Conservation (phyloP, 1,140 invertebrate genomes). For the Pseudomyrmex flavicornis region DNA sequence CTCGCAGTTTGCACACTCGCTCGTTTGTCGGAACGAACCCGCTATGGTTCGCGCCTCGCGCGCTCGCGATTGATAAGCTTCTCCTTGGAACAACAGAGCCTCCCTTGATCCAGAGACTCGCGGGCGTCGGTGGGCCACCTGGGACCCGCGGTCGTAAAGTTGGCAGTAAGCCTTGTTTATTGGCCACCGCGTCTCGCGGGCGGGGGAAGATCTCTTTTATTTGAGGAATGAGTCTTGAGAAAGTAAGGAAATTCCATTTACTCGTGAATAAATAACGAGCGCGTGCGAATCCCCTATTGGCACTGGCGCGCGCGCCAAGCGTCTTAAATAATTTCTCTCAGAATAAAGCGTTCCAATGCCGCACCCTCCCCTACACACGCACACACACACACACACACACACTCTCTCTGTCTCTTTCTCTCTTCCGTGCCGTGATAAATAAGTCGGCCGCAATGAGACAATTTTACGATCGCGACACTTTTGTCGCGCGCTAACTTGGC, state of each 20-base stretch:
- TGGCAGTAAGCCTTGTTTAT: conserved; percentile 74
- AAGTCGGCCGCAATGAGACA: conserved; percentile 49
- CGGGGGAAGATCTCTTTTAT: conserved; percentile 68
- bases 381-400: too few relatives aligned
- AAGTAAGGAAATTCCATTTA: conserved; percentile 68
- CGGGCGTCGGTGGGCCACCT: conserved; percentile 55
- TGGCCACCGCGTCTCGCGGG: conserved; percentile 15
- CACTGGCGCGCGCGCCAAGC: conserved; percentile 15
- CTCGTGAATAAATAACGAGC: conserved; percentile 70
- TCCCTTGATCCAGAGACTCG: conserved; percentile 31
- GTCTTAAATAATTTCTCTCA: conserved; percentile 62
- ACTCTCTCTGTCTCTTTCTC: too few relatives aligned
- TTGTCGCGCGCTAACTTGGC: conserved; percentile 9
- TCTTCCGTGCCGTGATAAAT: conserved; percentile 46
- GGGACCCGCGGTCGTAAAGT: conserved; percentile 67
- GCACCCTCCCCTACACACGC: not conserved
- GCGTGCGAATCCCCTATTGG: conserved; percentile 61
- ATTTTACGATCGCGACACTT: conserved; percentile 37
- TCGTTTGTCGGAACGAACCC: conserved; percentile 60
- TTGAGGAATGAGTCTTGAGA: conserved; percentile 45
- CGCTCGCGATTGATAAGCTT: conserved; percentile 71
- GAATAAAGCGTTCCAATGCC: conserved; percentile 48
- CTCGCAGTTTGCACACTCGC: conserved; percentile 5
- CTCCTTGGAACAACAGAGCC: conserved; percentile 58
- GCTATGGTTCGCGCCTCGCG: conserved; percentile 1